Percentiles rank a stretch among this genome's conserved stretches.
These are phyloP conservation scores for Bombus affinis DNA, from an alignment of 1,140 invertebrate genomes.

Conservation along the genomic window DNA sequence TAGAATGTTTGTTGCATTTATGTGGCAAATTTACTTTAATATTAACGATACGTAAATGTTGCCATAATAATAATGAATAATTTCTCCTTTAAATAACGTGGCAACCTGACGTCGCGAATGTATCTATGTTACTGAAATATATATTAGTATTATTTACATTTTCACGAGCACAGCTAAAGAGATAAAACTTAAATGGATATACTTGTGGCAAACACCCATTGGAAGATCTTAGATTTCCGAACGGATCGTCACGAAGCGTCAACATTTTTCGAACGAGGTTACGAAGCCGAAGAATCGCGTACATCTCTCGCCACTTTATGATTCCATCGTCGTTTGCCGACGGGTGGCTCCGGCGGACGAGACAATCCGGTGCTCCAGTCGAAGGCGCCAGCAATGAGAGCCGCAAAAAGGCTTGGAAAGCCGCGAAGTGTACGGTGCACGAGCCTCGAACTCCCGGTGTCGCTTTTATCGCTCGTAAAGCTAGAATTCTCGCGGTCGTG, in stretches of 20 bases:
- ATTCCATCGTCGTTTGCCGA: conserved; percentile 26
- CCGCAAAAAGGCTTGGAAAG: conserved; percentile 46
- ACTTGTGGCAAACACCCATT: background rate
- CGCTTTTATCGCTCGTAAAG: conserved; percentile 68
- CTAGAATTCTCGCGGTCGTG: conserved; percentile 38
- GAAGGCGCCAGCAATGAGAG: background rate
- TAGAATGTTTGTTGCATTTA: too few species aligned
- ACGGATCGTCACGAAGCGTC: background rate
- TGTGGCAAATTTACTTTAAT: background rate
- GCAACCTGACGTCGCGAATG: too few species aligned
- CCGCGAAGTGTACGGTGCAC: conserved; percentile 21
- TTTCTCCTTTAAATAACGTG: too few species aligned
- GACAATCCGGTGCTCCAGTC: conserved; percentile 1
- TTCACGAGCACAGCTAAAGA: too few species aligned
- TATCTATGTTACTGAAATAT: too few species aligned
- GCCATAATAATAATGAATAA: too few species aligned
- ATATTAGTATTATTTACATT: too few species aligned
- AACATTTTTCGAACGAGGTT: background rate
- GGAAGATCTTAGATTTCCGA: background rate
- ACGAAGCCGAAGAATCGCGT: background rate
- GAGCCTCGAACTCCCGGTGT: conserved; percentile 25
- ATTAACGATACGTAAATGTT: too few species aligned
- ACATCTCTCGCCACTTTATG: background rate
- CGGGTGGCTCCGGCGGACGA: conserved; percentile 13
- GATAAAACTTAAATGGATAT: background rate